Evolutionary conservation across 2,888 invertebrate species (phyloP).

Genomic region (Drosophila lutescens): DNA sequence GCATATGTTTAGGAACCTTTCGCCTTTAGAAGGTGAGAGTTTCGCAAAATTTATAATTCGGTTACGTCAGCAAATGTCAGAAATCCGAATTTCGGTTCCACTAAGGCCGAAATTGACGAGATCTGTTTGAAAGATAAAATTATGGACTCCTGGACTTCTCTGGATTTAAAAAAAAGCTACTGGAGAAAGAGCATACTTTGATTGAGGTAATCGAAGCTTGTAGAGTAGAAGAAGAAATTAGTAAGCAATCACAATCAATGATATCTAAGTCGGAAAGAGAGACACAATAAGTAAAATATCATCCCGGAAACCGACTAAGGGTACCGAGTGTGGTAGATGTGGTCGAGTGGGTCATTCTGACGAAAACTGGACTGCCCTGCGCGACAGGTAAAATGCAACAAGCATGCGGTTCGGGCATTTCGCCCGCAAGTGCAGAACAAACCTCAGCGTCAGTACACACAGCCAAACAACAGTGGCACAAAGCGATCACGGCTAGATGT

Average conservation of each 20-base stretch:
- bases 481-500: neutral
- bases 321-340: neutral
- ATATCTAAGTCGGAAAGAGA: neutral
- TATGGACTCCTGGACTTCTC: neutral
- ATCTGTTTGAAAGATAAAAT: neutral
- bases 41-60: neutral
- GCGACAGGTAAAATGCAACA: neutral
- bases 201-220: neutral
- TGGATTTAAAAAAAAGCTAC: neutral
- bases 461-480: slow-evolving; percentile 1
- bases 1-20: neutral
- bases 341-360: neutral
- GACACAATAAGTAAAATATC: neutral
- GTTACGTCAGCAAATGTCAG: neutral
- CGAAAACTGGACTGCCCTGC: neutral
- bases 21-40: neutral
- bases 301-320: neutral
- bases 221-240: neutral
- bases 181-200: neutral
- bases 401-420: slow-evolving; percentile 1
- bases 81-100: neutral
- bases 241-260: neutral
- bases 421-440: neutral
- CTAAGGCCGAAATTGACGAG: neutral
- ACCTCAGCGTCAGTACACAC: neutral